Conservation (phyloP, 2,888 invertebrate species). For the Panopea generosa region DNA sequence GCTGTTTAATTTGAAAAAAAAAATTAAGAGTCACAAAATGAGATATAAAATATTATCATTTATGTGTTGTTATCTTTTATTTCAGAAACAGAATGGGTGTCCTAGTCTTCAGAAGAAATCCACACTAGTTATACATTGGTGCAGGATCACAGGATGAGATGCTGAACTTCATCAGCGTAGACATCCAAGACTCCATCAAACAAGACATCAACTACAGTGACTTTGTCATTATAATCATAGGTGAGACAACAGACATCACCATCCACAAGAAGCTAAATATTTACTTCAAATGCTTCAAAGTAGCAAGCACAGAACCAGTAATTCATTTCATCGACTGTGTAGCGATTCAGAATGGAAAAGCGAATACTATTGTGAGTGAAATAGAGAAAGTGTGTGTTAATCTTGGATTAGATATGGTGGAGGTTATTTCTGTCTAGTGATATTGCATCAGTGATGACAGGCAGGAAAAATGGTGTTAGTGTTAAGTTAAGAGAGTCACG, state of each 20-base stretch:
- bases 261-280: slow-evolving; percentile 52
- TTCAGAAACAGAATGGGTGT: slow-evolving; percentile 31
- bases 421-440: slow-evolving; percentile 22
- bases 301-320: slow-evolving; percentile 4
- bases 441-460: slow-evolving; percentile 31
- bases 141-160: slow-evolving; percentile 31
- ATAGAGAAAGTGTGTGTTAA: neutral
- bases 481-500: slow-evolving; percentile 2
- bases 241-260: slow-evolving; percentile 46
- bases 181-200: slow-evolving; percentile 10
- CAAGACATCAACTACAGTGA: slow-evolving; percentile 21
- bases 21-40: no score
- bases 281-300: slow-evolving; percentile 33
- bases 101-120: slow-evolving; percentile 26
- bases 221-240: slow-evolving; percentile 40
- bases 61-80: neutral
- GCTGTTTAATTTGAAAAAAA: no score
- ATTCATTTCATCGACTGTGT: slow-evolving; percentile 46
- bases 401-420: neutral
- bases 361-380: slow-evolving; percentile 30
- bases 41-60: no score
- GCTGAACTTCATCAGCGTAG: slow-evolving; percentile 26
- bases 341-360: slow-evolving; percentile 28
- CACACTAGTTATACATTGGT: slow-evolving; percentile 30
- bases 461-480: slow-evolving; percentile 20